phyloP scores from a whole-genome alignment of 92 coral and sea anemone species.

The Metridium senile region DNA sequence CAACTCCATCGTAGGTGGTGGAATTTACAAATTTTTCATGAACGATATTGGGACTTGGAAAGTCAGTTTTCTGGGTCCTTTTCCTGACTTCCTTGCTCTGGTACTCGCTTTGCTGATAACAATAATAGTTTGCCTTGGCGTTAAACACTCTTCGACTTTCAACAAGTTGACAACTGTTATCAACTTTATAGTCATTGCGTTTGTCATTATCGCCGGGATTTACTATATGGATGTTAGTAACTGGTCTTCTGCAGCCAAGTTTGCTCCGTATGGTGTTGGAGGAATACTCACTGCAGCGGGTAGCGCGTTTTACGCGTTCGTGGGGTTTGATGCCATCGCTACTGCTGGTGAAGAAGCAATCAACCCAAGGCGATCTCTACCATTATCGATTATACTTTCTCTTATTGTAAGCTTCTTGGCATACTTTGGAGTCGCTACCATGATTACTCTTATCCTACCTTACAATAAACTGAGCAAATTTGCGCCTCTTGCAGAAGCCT shows the following conservation, averaged over 20 bases:
- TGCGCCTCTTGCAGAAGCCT: constrained; percentile 88
- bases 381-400: constrained; percentile 48
- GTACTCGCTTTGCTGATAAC: constrained; percentile 42
- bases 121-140: constrained; percentile 57
- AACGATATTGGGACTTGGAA: constrained; percentile 50
- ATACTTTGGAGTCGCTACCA: constrained; percentile 87
- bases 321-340: constrained; percentile 73
- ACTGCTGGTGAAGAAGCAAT: constrained; percentile 77
- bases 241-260: constrained; percentile 59
- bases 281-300: constrained; percentile 76
- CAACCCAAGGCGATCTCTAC: constrained; percentile 63
- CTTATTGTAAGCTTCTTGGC: constrained; percentile 72
- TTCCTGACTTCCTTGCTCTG: constrained; percentile 73
- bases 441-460: constrained; percentile 80
- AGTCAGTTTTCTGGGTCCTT: constrained; percentile 45
- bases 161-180: constrained; percentile 49
- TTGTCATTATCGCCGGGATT: constrained; percentile 55
- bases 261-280: constrained; percentile 72
- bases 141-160: constrained; percentile 43
- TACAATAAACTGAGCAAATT: constrained; percentile 54
- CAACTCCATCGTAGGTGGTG: constrained; percentile 52
- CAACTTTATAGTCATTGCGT: constrained; percentile 53
- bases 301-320: constrained; percentile 68
- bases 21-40: constrained; percentile 56
- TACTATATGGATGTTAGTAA: constrained; percentile 45